Conservation (phyloP, 2,113 vertebrate genomes). For the Callocephalon fimbriatum region DNA sequence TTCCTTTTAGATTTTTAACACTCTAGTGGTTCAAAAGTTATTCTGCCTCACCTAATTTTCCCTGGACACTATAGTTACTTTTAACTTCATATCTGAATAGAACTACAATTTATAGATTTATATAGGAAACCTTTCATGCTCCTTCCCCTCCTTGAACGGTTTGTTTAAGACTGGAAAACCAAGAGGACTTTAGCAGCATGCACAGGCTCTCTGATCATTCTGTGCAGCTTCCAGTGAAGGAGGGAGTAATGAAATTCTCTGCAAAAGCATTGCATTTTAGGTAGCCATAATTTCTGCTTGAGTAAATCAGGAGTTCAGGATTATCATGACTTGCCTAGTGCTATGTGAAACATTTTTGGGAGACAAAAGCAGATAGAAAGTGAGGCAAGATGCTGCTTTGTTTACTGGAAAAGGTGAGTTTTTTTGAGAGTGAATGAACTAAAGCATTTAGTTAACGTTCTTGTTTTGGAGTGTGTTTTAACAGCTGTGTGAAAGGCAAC, state of each 20-base stretch:
- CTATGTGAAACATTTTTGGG: not conserved
- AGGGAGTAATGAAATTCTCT: not conserved
- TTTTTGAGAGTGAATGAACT: not conserved
- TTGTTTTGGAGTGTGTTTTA: not conserved
- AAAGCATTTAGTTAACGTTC: not conserved
- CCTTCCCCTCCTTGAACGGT: not conserved
- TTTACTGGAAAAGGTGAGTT: not conserved
- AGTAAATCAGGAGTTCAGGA: not conserved
- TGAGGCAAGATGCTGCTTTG: not conserved
- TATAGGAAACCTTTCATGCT: not conserved
- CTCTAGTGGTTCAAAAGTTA: not conserved
- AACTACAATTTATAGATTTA: not conserved
- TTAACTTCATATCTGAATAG: not conserved
- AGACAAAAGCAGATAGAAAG: not conserved
- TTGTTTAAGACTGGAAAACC: not conserved
- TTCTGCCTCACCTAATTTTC: not conserved
- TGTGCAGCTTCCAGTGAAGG: not conserved
- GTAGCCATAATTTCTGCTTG: not conserved
- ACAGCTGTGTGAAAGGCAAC: not conserved
- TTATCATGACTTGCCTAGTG: not conserved
- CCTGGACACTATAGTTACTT: not conserved
- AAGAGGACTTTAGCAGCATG: fast-evolving
- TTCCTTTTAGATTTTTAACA: not conserved
- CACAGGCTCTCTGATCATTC: not conserved
- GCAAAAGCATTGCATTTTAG: not conserved